Conservation (phyloP, 1,140 invertebrate genomes). For the Philaenus spumarius region DNA sequence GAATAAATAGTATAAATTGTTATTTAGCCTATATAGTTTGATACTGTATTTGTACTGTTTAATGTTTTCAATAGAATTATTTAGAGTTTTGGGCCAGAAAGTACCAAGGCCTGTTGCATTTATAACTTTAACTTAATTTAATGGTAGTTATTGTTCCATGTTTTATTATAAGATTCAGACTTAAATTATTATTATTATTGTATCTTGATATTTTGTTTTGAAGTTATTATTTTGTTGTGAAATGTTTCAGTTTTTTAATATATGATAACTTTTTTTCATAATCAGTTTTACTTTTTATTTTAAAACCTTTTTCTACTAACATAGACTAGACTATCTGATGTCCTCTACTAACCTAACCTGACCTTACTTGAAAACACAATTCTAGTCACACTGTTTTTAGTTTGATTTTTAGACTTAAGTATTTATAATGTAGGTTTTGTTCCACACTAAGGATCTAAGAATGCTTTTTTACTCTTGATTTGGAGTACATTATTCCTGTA, state of each 20-base stretch:
- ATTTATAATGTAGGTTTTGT: not conserved
- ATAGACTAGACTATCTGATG: slow-evolving; percentile 9
- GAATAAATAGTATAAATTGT: slow-evolving; percentile 9
- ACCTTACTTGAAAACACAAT: not conserved
- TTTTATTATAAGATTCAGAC: slow-evolving; percentile 8
- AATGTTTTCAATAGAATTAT: not conserved
- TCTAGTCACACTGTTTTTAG: slow-evolving; percentile 11
- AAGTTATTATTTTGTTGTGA: slow-evolving; percentile 20
- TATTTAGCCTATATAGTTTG: not conserved
- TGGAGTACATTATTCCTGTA: no score
- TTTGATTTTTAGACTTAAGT: not conserved
- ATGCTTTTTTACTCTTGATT: no score
- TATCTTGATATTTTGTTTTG: slow-evolving; percentile 18
- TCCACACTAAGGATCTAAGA: no score
- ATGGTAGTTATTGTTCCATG: slow-evolving; percentile 16
- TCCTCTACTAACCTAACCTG: slow-evolving; percentile 16
- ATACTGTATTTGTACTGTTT: slow-evolving; percentile 2
- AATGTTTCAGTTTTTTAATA: slow-evolving; percentile 19
- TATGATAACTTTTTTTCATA: slow-evolving; percentile 14
- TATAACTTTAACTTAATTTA: not conserved
- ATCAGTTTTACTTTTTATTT: slow-evolving; percentile 4
- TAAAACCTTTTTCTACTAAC: slow-evolving; percentile 14
- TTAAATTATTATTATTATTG: slow-evolving; percentile 18
- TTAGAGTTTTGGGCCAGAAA: not conserved
- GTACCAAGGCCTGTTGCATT: no score